Percentiles rank a stretch among this genome's conserved stretches.
Conservation (phyloP, 2,113 vertebrate species). For the Orientallactaga bullata region DNA sequence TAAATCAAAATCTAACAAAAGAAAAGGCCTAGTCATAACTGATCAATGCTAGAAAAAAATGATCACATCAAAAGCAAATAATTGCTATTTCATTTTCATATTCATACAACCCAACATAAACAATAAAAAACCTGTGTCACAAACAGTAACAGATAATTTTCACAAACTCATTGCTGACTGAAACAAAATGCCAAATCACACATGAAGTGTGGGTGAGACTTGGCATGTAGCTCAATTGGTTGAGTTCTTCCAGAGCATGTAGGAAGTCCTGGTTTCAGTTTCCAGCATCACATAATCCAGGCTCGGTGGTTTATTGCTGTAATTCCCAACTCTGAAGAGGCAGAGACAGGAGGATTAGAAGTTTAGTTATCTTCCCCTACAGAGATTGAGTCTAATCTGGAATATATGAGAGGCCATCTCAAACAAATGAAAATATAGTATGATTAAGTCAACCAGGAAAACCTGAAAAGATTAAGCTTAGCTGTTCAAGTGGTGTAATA, state of each 20-base stretch:
- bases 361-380: not conserved
- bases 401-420: not conserved
- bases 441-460: not conserved
- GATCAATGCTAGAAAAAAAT: not conserved
- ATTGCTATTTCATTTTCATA: not conserved
- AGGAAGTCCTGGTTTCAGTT: not conserved
- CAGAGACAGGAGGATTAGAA: too few relatives aligned
- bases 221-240: not conserved
- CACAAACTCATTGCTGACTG: not conserved
- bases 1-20: not conserved
- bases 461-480: not conserved
- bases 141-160: not conserved
- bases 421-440: not conserved
- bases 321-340: too few relatives aligned
- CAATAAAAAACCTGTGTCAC: not conserved
- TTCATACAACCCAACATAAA: not conserved
- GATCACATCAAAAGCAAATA: too few relatives aligned
- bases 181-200: not conserved
- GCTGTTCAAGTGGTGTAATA: not conserved
- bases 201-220: not conserved
- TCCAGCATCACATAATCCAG: not conserved
- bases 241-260: not conserved
- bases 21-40: too few relatives aligned
- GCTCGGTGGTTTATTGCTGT: too few relatives aligned
- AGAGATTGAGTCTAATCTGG: not conserved